These are phyloP conservation scores for Ctenodactylus gundi DNA, from an alignment of 2,113 vertebrate species.

Conservation along the genomic window DNA sequence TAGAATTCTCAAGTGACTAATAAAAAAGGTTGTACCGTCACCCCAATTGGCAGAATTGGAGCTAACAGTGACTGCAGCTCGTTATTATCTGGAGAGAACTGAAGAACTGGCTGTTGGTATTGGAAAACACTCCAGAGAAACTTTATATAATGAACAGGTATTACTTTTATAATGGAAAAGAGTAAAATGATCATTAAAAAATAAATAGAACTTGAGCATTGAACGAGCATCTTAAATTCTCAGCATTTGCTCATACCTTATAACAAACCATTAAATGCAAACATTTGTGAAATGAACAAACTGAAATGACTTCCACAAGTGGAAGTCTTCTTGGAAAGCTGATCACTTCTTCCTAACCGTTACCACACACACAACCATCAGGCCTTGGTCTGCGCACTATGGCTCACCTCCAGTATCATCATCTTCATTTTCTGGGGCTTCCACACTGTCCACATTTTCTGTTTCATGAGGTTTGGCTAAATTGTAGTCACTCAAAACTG, in stretches of 20 bases:
- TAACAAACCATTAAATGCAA: slow-evolving; percentile 12
- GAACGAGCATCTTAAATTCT: not conserved
- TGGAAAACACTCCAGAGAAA: not conserved
- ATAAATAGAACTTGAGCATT: not conserved
- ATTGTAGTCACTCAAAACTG: slow-evolving; percentile 78
- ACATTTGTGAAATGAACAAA: slow-evolving; percentile 19
- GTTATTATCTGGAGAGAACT: not conserved
- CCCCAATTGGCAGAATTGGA: not conserved
- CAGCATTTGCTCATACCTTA: not conserved
- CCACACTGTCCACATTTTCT: slow-evolving; percentile 77
- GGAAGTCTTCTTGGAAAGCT: not conserved
- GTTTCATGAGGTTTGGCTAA: slow-evolving; percentile 81
- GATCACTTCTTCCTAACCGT: not conserved
- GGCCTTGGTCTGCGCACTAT: not conserved
- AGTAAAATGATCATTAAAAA: not conserved
- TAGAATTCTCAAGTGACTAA: not conserved
- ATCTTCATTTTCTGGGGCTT: slow-evolving; percentile 80
- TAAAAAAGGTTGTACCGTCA: not conserved
- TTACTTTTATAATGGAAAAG: slow-evolving; percentile 33
- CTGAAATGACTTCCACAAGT: not conserved
- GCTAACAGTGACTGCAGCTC: not conserved
- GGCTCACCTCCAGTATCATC: slow-evolving; percentile 82
- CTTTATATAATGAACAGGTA: not conserved
- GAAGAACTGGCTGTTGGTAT: not conserved
- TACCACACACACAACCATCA: not conserved